These are phyloP conservation scores for Anguilla japonica DNA, from an alignment of 2,113 vertebrate species.

Conservation along the genomic window DNA sequence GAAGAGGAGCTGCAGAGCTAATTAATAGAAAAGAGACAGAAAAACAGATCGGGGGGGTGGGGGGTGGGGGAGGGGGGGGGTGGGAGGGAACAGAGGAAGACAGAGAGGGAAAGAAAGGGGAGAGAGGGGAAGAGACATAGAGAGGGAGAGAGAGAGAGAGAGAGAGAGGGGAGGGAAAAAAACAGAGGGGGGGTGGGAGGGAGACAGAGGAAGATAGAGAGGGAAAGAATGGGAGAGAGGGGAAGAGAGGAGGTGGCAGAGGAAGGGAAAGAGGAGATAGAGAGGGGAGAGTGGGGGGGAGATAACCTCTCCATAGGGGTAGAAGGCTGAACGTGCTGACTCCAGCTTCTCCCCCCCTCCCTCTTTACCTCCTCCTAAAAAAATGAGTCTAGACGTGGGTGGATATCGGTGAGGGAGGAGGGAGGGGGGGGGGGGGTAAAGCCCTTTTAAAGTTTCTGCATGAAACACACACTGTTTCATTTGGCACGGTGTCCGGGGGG, in stretches of 20 bases:
- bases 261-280: background rate
- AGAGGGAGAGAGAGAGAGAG: background rate
- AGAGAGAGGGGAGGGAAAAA: background rate
- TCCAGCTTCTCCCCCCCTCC: background rate
- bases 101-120: background rate
- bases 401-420: background rate
- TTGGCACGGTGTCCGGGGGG: constrained; percentile 30
- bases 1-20: constrained; percentile 79
- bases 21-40: constrained; percentile 70
- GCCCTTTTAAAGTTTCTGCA: constrained; percentile 13
- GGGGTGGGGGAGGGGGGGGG: no score
- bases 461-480: constrained; percentile 39
- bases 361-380: background rate
- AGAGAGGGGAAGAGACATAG: background rate
- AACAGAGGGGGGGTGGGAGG: no score
- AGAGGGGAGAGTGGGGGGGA: background rate
- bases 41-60: no score
- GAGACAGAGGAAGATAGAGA: background rate
- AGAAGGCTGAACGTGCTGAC: background rate
- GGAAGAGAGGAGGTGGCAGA: no score
- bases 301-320: background rate
- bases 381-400: background rate
- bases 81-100: background rate
- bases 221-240: background rate
- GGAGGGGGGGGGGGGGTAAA: background rate